Conservation (phyloP, 2,888 invertebrate species). For the Drosophila anomelani region DNA sequence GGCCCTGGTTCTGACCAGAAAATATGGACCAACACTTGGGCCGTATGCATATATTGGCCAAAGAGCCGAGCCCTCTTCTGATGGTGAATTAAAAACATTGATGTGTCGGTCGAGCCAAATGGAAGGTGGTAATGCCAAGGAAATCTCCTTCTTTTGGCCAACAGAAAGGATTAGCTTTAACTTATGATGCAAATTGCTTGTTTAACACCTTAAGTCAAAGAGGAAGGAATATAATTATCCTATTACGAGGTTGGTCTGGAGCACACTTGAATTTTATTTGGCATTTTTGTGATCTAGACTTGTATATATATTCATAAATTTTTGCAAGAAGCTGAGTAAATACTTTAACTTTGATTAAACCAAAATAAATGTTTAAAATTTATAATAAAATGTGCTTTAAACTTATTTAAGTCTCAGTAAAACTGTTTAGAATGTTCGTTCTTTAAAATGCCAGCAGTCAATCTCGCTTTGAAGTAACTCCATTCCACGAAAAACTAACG, state of each 20-base stretch:
- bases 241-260: neutral
- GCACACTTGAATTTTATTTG: neutral
- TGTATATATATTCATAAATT: neutral
- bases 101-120: slow-evolving; percentile 11
- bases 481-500: neutral
- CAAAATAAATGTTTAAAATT: neutral
- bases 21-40: slow-evolving; percentile 29
- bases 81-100: slow-evolving; percentile 28
- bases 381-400: neutral
- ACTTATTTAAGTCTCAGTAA: neutral
- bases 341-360: neutral
- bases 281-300: too few species aligned
- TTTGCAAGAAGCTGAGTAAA: neutral
- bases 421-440: neutral
- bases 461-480: neutral
- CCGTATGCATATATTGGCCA: slow-evolving; percentile 26
- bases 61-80: neutral
- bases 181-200: neutral
- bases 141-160: slow-evolving; percentile 14
- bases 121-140: slow-evolving; percentile 14
- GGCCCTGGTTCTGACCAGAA: slow-evolving; percentile 22
- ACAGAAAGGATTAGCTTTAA: slow-evolving; percentile 10
- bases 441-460: neutral
- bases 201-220: neutral
- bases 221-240: neutral